Percentiles rank a stretch among this genome's conserved stretches.
Conservation (phyloP, 2,888 invertebrate species). For the Drosophila recens region DNA sequence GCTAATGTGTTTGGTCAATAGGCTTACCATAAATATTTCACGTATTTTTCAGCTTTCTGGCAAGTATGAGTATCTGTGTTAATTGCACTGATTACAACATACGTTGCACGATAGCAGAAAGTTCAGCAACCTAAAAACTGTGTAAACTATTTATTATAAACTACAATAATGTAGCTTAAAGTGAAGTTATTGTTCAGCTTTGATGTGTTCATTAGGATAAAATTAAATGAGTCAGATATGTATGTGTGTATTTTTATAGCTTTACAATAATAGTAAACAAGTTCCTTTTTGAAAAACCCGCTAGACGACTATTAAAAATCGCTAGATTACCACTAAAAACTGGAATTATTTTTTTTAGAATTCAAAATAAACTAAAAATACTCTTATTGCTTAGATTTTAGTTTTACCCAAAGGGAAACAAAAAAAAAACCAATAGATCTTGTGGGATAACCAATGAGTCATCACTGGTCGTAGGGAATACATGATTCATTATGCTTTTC, state of each 20-base stretch:
- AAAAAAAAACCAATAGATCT: too few species aligned
- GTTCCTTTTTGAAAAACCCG: background rate
- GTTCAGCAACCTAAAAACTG: constrained; percentile 66
- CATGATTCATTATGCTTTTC: background rate
- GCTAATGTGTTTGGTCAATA: constrained; percentile 59
- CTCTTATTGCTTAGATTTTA: too few species aligned
- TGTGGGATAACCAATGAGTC: too few species aligned
- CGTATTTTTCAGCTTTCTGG: constrained; percentile 12
- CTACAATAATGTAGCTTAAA: constrained; percentile 1
- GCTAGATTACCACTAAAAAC: too few species aligned
- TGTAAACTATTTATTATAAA: constrained; percentile 20
- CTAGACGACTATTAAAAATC: too few species aligned
- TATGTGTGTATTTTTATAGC: background rate
- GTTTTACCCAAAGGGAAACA: too few species aligned
- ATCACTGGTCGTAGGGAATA: background rate
- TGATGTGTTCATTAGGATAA: background rate
- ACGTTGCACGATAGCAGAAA: constrained; percentile 23
- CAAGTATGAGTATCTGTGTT: constrained; percentile 32
- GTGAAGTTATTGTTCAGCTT: background rate
- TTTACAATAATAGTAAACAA: background rate
- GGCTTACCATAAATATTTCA: constrained; percentile 24
- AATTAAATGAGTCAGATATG: constrained; percentile 10
- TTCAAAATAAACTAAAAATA: too few species aligned
- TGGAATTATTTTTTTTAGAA: too few species aligned
- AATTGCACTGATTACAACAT: constrained; percentile 67